Conservation (phyloP, 2,797 vertebrate genomes). For the Leptodactylus fallax region DNA sequence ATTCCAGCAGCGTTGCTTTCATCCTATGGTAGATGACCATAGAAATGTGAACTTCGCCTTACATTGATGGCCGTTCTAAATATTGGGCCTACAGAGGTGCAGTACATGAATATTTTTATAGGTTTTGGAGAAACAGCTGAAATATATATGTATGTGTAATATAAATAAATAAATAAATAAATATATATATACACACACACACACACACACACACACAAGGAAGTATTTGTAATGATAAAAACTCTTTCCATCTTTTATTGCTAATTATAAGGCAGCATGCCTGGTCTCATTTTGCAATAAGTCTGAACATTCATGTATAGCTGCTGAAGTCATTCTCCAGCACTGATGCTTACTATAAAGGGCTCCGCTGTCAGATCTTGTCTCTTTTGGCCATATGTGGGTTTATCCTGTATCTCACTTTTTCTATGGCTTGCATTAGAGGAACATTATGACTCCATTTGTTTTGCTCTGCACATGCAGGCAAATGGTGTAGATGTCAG, state of each 20-base stretch:
- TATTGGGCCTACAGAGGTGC: too few species aligned
- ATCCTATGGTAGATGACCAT: too few species aligned
- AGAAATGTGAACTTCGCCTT: too few species aligned
- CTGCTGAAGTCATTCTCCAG: not conserved
- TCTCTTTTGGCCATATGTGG: not conserved
- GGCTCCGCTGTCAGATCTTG: not conserved
- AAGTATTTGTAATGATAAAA: too few species aligned
- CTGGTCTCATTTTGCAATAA: not conserved
- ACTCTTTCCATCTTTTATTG: not conserved
- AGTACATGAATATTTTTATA: too few species aligned
- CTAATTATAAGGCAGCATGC: not conserved
- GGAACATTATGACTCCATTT: not conserved
- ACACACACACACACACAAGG: too few species aligned
- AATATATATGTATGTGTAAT: too few species aligned
- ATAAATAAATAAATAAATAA: too few species aligned
- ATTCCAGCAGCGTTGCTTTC: too few species aligned
- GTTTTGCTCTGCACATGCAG: not conserved
- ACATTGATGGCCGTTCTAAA: too few species aligned
- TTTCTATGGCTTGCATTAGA: not conserved
- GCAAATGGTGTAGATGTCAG: constrained; percentile 11
- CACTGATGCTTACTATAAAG: not conserved
- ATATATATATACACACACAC: too few species aligned
- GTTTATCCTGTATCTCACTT: not conserved
- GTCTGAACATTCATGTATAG: not conserved
- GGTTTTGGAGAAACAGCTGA: too few species aligned